Evolutionary conservation across 2,888 invertebrate species (phyloP).

Genomic region (Troilus luridus): DNA sequence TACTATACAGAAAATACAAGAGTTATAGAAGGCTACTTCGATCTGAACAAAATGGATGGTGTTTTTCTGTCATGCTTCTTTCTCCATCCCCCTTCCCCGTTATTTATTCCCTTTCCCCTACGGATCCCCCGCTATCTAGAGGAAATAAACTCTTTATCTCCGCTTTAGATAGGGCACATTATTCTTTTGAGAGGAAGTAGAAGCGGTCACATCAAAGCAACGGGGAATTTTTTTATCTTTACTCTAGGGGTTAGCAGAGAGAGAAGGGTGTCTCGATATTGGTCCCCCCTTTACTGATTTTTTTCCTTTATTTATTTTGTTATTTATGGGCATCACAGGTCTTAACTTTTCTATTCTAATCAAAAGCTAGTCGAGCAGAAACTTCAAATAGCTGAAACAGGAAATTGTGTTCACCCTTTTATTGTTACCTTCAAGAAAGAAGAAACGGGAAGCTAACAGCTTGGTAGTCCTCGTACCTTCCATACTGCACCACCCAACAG

Average conservation of each 20-base stretch:
- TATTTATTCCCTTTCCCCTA: not conserved
- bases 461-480: not conserved
- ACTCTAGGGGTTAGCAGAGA: not conserved
- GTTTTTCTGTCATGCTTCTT: slow-evolving; percentile 28
- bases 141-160: slow-evolving; percentile 16
- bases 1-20: not conserved
- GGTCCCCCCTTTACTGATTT: not conserved
- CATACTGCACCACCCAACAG: not conserved
- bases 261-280: slow-evolving; percentile 5
- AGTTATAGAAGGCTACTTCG: not conserved
- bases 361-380: not conserved
- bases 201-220: slow-evolving; percentile 13
- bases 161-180: slow-evolving; percentile 10
- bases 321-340: not conserved
- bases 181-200: slow-evolving; percentile 17
- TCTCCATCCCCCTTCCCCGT: not conserved
- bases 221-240: not conserved
- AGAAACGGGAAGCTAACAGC: not conserved
- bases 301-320: not conserved
- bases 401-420: not conserved
- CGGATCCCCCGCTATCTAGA: not conserved
- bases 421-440: not conserved
- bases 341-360: not conserved
- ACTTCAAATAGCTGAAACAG: not conserved
- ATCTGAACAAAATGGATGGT: slow-evolving; percentile 4